A percentile compares a stretch with the other conserved stretches of the same genome.
Conservation (phyloP, 2,888 invertebrate species). For the Barypeithes pellucidus region DNA sequence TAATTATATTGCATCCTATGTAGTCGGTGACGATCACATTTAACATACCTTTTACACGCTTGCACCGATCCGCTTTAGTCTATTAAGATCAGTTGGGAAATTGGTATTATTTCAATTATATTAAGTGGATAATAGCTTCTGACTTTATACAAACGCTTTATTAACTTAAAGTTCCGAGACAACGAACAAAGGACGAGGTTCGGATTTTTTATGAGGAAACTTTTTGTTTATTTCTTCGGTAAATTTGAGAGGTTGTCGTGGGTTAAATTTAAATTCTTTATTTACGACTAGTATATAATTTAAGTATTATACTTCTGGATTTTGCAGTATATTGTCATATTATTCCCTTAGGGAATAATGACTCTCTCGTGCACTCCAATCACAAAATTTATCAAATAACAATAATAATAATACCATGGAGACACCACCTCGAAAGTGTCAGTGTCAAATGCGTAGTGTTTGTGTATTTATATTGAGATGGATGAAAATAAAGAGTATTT, state of each 20-base stretch:
- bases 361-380: background rate
- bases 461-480: too few relatives aligned
- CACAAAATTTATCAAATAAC: too few relatives aligned
- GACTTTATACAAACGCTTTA: constrained; percentile 56
- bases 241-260: background rate
- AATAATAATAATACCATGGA: too few relatives aligned
- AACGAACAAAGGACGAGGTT: constrained; percentile 33
- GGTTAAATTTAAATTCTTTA: too few relatives aligned
- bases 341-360: too few relatives aligned
- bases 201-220: constrained; percentile 34
- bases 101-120: constrained; percentile 59
- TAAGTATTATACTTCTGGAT: too few relatives aligned
- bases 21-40: constrained; percentile 27
- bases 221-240: constrained; percentile 7
- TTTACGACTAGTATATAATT: too few relatives aligned
- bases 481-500: too few relatives aligned
- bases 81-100: constrained; percentile 60
- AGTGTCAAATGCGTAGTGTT: too few relatives aligned
- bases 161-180: constrained; percentile 47
- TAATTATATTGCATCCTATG: constrained; percentile 8
- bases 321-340: too few relatives aligned
- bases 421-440: too few relatives aligned
- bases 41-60: constrained; percentile 48
- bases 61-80: constrained; percentile 53
- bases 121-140: constrained; percentile 61